Base-by-base conservation (phyloP, 2,113 vertebrate species). In the Microcebus ravelobensis region DNA sequence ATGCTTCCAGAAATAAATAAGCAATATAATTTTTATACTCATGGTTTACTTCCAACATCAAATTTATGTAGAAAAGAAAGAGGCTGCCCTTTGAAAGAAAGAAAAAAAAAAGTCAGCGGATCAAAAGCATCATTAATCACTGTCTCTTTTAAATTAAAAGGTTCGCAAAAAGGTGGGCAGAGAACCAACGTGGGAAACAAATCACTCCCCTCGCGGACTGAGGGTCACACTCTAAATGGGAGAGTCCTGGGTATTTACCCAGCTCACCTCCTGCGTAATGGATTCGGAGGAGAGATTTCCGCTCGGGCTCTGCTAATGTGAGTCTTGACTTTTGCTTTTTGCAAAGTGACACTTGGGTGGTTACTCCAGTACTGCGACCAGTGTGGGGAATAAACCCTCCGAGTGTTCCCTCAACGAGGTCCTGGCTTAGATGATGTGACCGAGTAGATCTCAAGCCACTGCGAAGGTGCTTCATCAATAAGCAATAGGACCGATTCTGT, bases 81-180 rank as follows among this genome's bases (percentile, higher is more conserved):
- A 97, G 90, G 92, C 57, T 97, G 96, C 94, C 96, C 95, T 98
- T 98, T 97, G 87, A 97, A 97, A 89, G 95, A 84, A 87, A 94
- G 7, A 45, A 45, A 45, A 48, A 48, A 97, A 92, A 96, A 95
- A 97, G 61, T 68, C 96, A 95, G 87, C 0, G 0, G 95, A 96
- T 98, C 97, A 97, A 98, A 97, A 97, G 97, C 96, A 82, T 95
- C 97, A 97, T 98, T 97, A 98, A 98, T 98, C 98, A 98, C 92
- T 97, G 96, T 97, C 98, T 97, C 93, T 97, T 98, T 96, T 96
- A 98, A 98, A 98, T 98, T 98, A 98, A 98, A 97, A 96, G 96
- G 95, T 98, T 96, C 5, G 34, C 87, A 76, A 96, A 97, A 97
- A 97, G 97, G 97, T 97, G 96, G 97, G 96, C 97, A 98, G 23